Base-by-base conservation (phyloP, 2,113 vertebrate species). In the Xiphophorus couchianus region DNA sequence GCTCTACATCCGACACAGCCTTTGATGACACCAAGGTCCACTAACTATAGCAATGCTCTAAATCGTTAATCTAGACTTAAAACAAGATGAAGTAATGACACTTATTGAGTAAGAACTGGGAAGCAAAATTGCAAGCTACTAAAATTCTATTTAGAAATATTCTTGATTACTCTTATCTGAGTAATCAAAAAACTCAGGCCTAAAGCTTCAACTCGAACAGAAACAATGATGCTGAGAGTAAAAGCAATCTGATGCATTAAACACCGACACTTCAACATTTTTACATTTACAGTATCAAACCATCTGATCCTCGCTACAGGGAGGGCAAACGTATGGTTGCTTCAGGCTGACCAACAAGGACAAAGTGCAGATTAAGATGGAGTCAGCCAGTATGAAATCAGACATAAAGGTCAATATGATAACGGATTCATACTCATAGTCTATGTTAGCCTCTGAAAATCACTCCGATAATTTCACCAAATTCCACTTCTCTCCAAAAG, bases 331-430 rank as follows among this genome's bases (percentile, higher is more conserved):
- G 80, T 74, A 81, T 64, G 69, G 22, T 15, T 74, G 79, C 67
- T 78, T 48, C 69, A 73, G 63, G 70, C 60, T 58, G 70, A 65
- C 65, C 77, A 72, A 76, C n/a, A 1, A 82, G 90, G 90, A 85
- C 91, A 91, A 92, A 93, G 92, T 91, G 85, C 89, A 90, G 69
- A 77, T 77, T 81, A 76, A 60, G 54, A 83, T 44, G 78, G 73
- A 79, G 75, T 19, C 61, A 44, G 51, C 28, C 10, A 60, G 69
- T 48, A 64, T 63, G 67, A 77, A 83, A 89, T 73, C 37, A 76
- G 62, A 79, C 71, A 73, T 69, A 87, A 80, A 39, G 73, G 76
- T 75, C 66, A 87, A 72, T 17, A 29, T 9, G 70, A 86, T 83
- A 79, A 86, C 54, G 0, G 5, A 37, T 10, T 68, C 14, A 13